These are phyloP conservation scores for Aspiorhynchus laticeps DNA, from an alignment of 2,113 vertebrate genomes.

Conservation along the genomic window DNA sequence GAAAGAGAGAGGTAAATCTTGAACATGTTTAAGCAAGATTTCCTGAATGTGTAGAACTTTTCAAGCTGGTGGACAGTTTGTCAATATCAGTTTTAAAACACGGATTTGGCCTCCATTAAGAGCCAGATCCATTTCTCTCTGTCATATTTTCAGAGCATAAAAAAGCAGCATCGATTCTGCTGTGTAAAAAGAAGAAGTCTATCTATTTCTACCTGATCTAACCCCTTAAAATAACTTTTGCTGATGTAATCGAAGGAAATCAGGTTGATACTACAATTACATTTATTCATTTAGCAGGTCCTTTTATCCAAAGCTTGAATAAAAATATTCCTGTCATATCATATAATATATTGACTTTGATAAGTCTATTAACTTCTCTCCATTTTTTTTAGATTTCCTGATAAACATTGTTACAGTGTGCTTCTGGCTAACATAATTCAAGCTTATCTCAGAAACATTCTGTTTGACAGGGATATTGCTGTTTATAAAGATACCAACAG, in stretches of 20 bases:
- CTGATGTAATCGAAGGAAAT: background rate
- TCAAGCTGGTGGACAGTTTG: conserved; percentile 53
- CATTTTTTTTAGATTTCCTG: background rate
- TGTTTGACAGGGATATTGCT: conserved; percentile 17
- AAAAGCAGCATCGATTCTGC: background rate
- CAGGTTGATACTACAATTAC: background rate
- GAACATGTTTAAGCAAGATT: conserved; percentile 59
- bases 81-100: conserved; percentile 11
- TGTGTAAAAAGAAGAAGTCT: background rate
- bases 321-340: background rate
- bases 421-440: conserved; percentile 11
- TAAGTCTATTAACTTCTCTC: background rate
- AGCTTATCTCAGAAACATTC: conserved; percentile 29
- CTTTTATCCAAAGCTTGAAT: background rate
- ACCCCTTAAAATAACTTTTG: background rate
- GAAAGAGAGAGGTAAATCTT: conserved; percentile 49
- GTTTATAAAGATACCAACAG: conserved; percentile 25
- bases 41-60: conserved; percentile 56
- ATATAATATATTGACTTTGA: background rate
- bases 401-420: background rate
- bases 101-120: conserved; percentile 32
- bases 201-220: background rate
- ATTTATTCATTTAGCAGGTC: background rate
- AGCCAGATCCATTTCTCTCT: conserved; percentile 55
- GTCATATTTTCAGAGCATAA: conserved; percentile 49